phyloP scores from a whole-genome alignment of 2,888 invertebrate genomes.

The Oegoconia quadripuncta region DNA sequence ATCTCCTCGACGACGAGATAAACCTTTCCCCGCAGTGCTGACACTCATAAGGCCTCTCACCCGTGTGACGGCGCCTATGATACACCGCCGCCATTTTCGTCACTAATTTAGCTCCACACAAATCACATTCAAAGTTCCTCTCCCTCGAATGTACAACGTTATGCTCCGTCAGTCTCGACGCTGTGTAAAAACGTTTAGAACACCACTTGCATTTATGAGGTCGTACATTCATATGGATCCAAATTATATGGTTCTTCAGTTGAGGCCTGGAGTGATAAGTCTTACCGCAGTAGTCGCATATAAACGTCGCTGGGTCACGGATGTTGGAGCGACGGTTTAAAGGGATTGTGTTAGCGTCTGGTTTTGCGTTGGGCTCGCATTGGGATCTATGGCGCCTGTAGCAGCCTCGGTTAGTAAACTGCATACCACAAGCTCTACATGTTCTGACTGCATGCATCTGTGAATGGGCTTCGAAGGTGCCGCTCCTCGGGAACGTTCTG shows the following conservation, averaged over 20 bases:
- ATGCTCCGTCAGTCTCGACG: constrained; percentile 71
- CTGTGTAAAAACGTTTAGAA: constrained; percentile 70
- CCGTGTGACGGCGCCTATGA: constrained; percentile 66
- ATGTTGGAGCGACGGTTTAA: constrained; percentile 51
- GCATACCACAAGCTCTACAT: constrained; percentile 52
- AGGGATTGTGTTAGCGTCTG: constrained; percentile 40
- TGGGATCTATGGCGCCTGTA: constrained; percentile 57
- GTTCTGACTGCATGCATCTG: constrained; percentile 66
- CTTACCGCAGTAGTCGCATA: constrained; percentile 62
- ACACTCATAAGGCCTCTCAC: constrained; percentile 66
- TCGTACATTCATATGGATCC: constrained; percentile 69
- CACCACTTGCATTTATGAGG: constrained; percentile 76
- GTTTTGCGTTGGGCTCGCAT: constrained; percentile 64
- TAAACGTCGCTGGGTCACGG: constrained; percentile 59
- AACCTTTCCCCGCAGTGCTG: constrained; percentile 62
- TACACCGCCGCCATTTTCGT: constrained; percentile 69
- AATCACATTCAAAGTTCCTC: constrained; percentile 72
- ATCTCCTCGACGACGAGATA: constrained; percentile 60
- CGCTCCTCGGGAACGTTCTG: constrained; percentile 43
- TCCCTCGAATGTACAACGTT: constrained; percentile 73
- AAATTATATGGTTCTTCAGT: constrained; percentile 65
- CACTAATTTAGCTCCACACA: constrained; percentile 69
- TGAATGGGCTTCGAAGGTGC: constrained; percentile 51
- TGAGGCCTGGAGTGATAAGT: constrained; percentile 57
- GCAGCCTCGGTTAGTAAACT: constrained; percentile 61